Evolutionary conservation across 2,113 vertebrate species (phyloP), one percentile per base, ranked within the genome.

Genomic region (Calidris pugnax): DNA sequence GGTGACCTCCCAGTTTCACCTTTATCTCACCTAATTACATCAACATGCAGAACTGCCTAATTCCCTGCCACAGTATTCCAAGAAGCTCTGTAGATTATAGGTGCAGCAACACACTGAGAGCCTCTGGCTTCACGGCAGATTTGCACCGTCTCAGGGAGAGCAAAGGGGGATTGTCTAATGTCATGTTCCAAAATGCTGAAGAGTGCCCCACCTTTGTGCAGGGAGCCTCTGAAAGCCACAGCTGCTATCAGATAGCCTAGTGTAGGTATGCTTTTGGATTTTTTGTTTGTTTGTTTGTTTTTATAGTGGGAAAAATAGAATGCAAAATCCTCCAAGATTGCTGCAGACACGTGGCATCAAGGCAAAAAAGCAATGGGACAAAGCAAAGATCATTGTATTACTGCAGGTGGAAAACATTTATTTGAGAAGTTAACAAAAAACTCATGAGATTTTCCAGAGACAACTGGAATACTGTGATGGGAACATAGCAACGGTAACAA

Each of bases 21-120:
- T 97, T 95, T 93, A 91, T 92, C 89, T 93, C 56, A 67, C 75
- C 87, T 92, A 95, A 85, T 93, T 96, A 88, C 82, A 94, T 72
- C 7, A 3, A 88, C 76, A 72, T 73, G 80, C 56, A 81, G 85
- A 94, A 92, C 79, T 68, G 85, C 32, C 43, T 86, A 92, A 77
- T 89, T 41, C 59, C 33, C 39, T 90, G 51, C 32, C 66, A 30
- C 17, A 15, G n/a, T 48, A 41, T 77, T 94, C 48, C 64, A 64
- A 78, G 62, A 85, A 76, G 57, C 59, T 94, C 80, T 11, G 6
- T 67, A 94, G 85, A 72, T 73, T 72, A 47, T 14, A 87, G 45
- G 23, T 53, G 26, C 63, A 79, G 87, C 35, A 67, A 39, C 24
- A 47, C 39, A 24, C 17, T 2, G 4, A 90, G 90, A 92, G 56